Evolutionary conservation across 2,113 vertebrate genomes (phyloP), one percentile per base, ranked within the genome.

Genomic region (Chloropsis cyanopogon): DNA sequence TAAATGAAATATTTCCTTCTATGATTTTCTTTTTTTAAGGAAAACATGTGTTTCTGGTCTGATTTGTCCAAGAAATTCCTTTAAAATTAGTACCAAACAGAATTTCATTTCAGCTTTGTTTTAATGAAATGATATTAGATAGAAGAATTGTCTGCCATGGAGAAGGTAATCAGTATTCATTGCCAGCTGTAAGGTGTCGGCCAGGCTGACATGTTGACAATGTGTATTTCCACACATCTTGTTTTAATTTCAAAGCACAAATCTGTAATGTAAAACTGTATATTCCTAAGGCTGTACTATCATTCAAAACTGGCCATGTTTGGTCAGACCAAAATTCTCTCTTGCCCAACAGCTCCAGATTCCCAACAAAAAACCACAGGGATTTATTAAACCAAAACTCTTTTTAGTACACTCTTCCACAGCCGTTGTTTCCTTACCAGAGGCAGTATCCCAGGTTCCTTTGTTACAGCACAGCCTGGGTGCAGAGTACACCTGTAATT

Each of bases 131-230:
- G 0, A 16, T 61, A 70, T 53, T 70, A 73, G 71, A 42, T 16
- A 56, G 52, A 77, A 93, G 66, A 90, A 70, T 25, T 76, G 31
- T 35, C 47, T 92, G 77, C 39, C 49, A 4, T 31, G 44, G 57
- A 82, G 75, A 80, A 82, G 44, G 68, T 47, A 79, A 97, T 97
- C 93, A 72, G 92, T 81, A 96, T 97, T 96, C 94, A 53, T 6
- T 42, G 68, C 50, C 47, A 73, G 75, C 52, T 75, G 83, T 88
- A 92, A 95, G 83, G 76, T 93, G 79, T 90, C 5, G 4, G 76
- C 49, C 26, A 19, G 76, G 83, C 85, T 96, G 97, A 95, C 93
- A 79, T 16, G 35, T 83, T 96, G 95, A 95, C 95, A 96, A 23
- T 70, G 35, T 85, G 28, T 25, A 71, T 92, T 96, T 97, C 83